Evolutionary conservation across 1,140 invertebrate species (phyloP).

Genomic region (Octopus bimaculoides): DNA sequence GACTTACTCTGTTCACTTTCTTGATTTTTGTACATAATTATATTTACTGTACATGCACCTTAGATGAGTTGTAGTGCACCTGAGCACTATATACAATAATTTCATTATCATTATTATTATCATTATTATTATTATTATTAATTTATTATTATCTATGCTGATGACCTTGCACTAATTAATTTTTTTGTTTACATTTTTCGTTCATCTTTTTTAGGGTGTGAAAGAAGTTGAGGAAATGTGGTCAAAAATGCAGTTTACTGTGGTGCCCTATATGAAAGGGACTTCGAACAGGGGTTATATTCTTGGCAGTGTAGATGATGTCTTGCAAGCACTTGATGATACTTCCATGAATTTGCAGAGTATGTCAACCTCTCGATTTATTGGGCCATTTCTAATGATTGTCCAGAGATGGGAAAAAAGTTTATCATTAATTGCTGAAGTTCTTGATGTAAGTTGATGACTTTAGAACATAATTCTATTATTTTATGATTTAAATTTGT

Average conservation of each 20-base stretch:
- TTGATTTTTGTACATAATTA: no score
- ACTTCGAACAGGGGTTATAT: constrained; percentile 68
- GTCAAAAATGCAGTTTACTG: constrained; percentile 71
- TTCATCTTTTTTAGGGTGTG: constrained; percentile 62
- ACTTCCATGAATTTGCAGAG: constrained; percentile 85
- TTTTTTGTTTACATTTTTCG: not conserved
- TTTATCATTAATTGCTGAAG: constrained; percentile 76
- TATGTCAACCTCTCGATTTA: constrained; percentile 85
- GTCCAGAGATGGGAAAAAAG: constrained; percentile 83
- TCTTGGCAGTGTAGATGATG: constrained; percentile 77
- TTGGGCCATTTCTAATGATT: constrained; percentile 77
- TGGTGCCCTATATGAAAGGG: constrained; percentile 63
- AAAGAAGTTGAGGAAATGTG: constrained; percentile 72
- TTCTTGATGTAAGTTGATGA: constrained; percentile 66
- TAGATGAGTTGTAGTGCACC: no score
- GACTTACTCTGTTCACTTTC: no score
- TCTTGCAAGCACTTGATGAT: constrained; percentile 78
- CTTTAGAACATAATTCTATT: not conserved
- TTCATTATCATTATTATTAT: no score
- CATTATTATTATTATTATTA: no score
- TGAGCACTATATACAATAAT: no score
- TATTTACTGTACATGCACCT: no score
- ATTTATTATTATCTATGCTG: no score
- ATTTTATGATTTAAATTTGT: not conserved
- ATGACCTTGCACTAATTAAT: no score